Conservation (phyloP, 2,113 vertebrate genomes). For the Trematocara nigrifrons region DNA sequence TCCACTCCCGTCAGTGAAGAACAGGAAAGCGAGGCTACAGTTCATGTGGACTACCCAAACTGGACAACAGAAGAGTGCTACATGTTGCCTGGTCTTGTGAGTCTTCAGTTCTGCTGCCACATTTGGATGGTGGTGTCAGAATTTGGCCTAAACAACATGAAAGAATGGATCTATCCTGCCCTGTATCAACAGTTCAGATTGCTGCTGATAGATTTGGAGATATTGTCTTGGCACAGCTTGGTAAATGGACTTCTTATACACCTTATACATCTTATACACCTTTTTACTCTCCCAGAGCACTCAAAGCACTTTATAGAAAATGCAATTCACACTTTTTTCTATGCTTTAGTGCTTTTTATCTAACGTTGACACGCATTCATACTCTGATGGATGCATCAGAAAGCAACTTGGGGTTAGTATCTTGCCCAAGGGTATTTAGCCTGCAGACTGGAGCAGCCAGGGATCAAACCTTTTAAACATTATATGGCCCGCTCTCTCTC, state of each 20-base stretch:
- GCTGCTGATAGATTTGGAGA: background rate
- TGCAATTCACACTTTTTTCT: fast-evolving
- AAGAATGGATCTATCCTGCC: background rate
- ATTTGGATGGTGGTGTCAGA: background rate
- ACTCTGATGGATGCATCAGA: background rate
- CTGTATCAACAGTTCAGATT: background rate
- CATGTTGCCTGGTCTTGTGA: background rate
- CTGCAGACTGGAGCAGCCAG: background rate
- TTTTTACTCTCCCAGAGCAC: fast-evolving
- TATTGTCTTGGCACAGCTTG: background rate
- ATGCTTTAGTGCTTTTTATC: background rate
- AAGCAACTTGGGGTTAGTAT: fast-evolving
- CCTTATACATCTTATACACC: background rate
- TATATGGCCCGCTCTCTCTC: background rate
- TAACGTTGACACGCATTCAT: fast-evolving
- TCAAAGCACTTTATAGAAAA: background rate
- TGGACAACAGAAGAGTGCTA: background rate
- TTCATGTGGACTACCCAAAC: background rate
- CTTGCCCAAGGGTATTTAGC: background rate
- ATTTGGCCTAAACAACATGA: background rate
- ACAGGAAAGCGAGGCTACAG: background rate
- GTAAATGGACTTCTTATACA: background rate
- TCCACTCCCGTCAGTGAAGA: fast-evolving
- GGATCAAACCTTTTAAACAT: fast-evolving
- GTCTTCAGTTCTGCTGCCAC: background rate